Base-by-base conservation (phyloP, 2,113 vertebrate genomes). In the Erpornis zantholeuca region DNA sequence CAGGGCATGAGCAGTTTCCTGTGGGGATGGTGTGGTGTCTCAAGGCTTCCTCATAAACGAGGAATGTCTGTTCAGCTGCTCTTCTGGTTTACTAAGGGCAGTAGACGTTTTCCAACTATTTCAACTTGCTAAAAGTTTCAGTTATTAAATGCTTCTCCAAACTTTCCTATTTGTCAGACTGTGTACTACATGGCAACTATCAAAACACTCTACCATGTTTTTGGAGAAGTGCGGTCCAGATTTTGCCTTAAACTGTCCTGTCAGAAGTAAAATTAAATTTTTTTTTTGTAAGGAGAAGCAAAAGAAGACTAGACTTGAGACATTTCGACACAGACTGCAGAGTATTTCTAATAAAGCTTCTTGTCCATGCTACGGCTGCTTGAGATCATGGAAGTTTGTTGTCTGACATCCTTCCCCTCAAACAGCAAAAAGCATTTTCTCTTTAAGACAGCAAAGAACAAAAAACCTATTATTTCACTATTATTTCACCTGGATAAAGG, bases 1-100 rank as follows among this genome's bases (percentile, higher is more conserved):
- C 71, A 81, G 90, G 71, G 64, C 79, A 81, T 6, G 56, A 88
- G 64, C 35, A 19, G 79, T 4, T 96, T 94, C 94, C 92, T 96
- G 88, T 72, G 68, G 40, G 79, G 40, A 88, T 68, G 80, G n/a
- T 0, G 5, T 40, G 45, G 40, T 23, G 82, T 78, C 69, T 42
- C 52, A 68, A 42, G 69, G 82, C 61, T 90, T 76, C 78, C 90
- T 93, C 92, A 86, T 60, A 75, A 71, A 64, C 15, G 64, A 94
- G 75, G 59, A 95, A 96, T 86, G 91, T 52, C 75, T 91, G 56
- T 35, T 65, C 71, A 70, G 76, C 45, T 72, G 29, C 81, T 52
- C 25, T 20, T 59, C 76, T 75, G 31, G 23, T 25, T 91, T 73
- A 57, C 49, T 64, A 40, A 83, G 82, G 44, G 47, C 56, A 70